Conservation (phyloP, 2,888 invertebrate genomes). For the Drosophila sordidula region DNA sequence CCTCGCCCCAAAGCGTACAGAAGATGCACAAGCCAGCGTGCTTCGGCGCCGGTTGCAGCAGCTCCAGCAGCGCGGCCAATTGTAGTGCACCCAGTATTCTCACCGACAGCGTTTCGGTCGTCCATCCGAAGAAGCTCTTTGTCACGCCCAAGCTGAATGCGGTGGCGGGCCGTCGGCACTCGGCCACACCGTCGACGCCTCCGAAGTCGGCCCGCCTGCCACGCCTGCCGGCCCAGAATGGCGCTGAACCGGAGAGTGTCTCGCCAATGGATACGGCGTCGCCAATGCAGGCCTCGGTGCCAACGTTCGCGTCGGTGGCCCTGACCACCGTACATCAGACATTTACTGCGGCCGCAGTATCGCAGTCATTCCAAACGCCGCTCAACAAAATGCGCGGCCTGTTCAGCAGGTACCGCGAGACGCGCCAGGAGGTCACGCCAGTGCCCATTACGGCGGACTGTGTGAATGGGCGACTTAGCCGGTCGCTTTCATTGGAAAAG, state of each 20-base stretch:
- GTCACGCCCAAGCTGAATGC: constrained; percentile 46
- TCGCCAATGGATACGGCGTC: neutral
- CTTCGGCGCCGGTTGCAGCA: constrained; percentile 7
- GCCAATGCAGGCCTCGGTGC: constrained; percentile 38
- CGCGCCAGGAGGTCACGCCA: constrained; percentile 40
- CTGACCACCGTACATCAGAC: constrained; percentile 18
- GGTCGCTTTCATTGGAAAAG: constrained; percentile 15
- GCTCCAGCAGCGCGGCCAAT: neutral
- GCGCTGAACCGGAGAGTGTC: neutral
- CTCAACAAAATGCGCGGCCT: constrained; percentile 68
- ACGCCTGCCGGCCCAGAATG: constrained; percentile 3
- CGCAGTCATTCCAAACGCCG: constrained; percentile 63
- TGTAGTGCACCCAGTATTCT: constrained; percentile 10
- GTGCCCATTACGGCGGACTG: constrained; percentile 7
- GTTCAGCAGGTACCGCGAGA: constrained; percentile 71
- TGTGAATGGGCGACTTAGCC: neutral
- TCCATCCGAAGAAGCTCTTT: constrained; percentile 41
- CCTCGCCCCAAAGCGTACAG: constrained; percentile 76
- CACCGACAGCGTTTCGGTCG: constrained; percentile 4
- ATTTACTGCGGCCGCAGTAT: constrained; percentile 19
- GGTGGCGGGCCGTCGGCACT: neutral
- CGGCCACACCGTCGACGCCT: constrained; percentile 7
- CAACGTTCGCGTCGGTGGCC: constrained; percentile 23
- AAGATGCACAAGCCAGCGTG: constrained; percentile 56
- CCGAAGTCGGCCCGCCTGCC: constrained; percentile 15